Conservation (phyloP, 2,113 vertebrate species). For the Tetraodon nigroviridis region DNA sequence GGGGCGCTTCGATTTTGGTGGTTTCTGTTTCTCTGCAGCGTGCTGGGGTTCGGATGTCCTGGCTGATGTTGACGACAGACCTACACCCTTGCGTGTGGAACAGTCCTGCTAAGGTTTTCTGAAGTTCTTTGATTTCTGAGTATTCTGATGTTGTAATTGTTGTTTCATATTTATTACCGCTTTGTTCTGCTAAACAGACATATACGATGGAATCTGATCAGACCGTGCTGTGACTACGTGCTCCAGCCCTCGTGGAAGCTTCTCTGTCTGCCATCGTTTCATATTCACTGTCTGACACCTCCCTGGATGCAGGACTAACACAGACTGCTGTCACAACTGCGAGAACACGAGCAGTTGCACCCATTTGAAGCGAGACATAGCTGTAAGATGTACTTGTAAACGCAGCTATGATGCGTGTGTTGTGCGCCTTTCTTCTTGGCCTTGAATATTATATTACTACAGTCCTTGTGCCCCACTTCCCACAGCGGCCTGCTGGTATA, state of each 20-base stretch:
- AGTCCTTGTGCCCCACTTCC: slow-evolving; percentile 55
- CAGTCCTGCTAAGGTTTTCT: no score
- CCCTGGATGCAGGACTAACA: slow-evolving; percentile 52
- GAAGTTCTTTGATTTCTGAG: background rate
- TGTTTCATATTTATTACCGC: slow-evolving; percentile 1
- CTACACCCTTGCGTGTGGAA: no score
- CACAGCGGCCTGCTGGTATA: slow-evolving; percentile 6
- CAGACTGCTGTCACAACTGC: slow-evolving; percentile 35
- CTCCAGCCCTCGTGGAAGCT: slow-evolving; percentile 31
- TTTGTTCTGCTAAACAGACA: background rate
- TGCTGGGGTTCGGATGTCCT: no score
- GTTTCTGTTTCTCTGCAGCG: no score
- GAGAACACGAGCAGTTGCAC: slow-evolving; percentile 47
- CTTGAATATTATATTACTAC: slow-evolving; percentile 51
- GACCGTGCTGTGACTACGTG: slow-evolving; percentile 41
- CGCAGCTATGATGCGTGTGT: slow-evolving; percentile 15
- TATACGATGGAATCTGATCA: slow-evolving; percentile 27
- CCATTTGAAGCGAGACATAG: slow-evolving; percentile 15
- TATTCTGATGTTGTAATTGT: slow-evolving; percentile 33
- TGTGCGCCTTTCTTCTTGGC: slow-evolving; percentile 32
- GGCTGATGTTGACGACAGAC: no score
- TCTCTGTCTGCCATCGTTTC: slow-evolving; percentile 49
- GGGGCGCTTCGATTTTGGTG: no score
- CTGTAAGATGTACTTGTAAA: slow-evolving; percentile 14
- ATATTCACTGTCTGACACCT: slow-evolving; percentile 52